Base-by-base conservation (phyloP, 2,797 vertebrate genomes). In the Lerista edwardsae region DNA sequence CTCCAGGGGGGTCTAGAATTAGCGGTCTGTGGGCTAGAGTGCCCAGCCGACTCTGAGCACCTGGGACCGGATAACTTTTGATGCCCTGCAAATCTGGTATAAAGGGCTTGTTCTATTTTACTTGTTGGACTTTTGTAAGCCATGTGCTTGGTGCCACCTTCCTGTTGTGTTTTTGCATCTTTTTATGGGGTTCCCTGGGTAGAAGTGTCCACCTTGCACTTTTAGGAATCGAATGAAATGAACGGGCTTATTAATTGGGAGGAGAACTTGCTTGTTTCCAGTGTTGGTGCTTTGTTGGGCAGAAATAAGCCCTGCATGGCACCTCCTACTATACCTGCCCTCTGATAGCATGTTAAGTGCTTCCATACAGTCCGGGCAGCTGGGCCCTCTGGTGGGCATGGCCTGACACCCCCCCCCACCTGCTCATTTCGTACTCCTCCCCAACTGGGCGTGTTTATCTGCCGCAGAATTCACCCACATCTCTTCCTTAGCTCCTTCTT, bases 401-500 rank as follows among this genome's bases (percentile, higher is more conserved):
- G 14, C 47, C 2, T 55, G 51, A 55, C 51, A 55, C 15, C 14
- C 51, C n/a, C n/a, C n/a, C n/a, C n/a, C n/a, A n/a, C n/a, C 51
- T 55, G 14, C 75, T 39, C 10, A 21, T 41, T 41, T 47, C 19
- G 21, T 59, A 12, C 15, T 19, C 61, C 65, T 15, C 25, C 27
- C 27, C 41, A 15, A 41, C 51, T 44, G 8, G 5, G 11, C 57
- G 6, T 69, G 31, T 67, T 51, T 19, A 55, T 41, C 29, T 14
- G 4, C 39, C 61, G 8, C 19, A 27, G 3, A 36, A 8, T 39
- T 15, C 39, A 6, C n/a, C 11, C 7, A 34, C 75, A 87, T 82
- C 71, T 75, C 82, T 86, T 90, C 93, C 96, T 96, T 96, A 94
- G 96, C 93, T 61, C 36, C 91, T 82, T 65, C 34, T 7, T 91